Percentiles rank a stretch among this genome's conserved stretches.
Evolutionary conservation across 2,888 invertebrate genomes (phyloP).

Genomic region (Ceraclea dissimilis): DNA sequence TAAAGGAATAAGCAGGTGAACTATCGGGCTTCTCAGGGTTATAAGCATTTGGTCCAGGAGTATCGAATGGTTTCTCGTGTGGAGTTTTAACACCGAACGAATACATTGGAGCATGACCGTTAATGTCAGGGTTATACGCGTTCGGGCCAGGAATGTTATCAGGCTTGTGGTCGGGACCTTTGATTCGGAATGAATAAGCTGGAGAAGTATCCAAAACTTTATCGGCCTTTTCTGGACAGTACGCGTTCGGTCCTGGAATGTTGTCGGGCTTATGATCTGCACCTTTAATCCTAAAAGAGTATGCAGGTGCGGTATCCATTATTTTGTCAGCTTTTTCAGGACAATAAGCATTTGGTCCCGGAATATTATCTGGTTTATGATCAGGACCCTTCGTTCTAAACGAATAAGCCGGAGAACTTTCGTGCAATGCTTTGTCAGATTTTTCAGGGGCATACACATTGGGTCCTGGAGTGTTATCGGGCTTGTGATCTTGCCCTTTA

Average conservation of each 20-base stretch:
- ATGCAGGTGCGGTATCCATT: constrained; percentile 57
- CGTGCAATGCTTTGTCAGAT: constrained; percentile 51
- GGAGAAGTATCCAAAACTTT: constrained; percentile 10
- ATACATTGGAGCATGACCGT: constrained; percentile 50
- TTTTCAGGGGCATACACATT: constrained; percentile 57
- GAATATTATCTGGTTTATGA: constrained; percentile 51
- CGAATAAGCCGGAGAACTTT: constrained; percentile 47
- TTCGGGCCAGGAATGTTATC: constrained; percentile 49
- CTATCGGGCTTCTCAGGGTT: constrained; percentile 35
- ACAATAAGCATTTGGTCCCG: constrained; percentile 56
- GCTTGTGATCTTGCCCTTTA: constrained; percentile 43
- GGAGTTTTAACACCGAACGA: constrained; percentile 52
- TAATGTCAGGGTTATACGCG: constrained; percentile 55
- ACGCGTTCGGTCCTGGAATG: constrained; percentile 63
- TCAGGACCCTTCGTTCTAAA: constrained; percentile 52
- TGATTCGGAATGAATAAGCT: constrained; percentile 43
- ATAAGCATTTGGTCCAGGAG: constrained; percentile 49
- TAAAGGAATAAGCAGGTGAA: constrained; percentile 47
- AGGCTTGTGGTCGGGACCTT: constrained; percentile 35
- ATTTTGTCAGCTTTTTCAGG: constrained; percentile 50
- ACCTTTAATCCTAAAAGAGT: constrained; percentile 63
- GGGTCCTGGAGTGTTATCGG: constrained; percentile 55
- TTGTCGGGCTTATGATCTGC: constrained; percentile 54
- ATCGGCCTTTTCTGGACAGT: constrained; percentile 53
- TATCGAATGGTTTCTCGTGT: constrained; percentile 44